Evolutionary conservation across 2,113 vertebrate genomes (phyloP).

Genomic region (Sialia sialis): DNA sequence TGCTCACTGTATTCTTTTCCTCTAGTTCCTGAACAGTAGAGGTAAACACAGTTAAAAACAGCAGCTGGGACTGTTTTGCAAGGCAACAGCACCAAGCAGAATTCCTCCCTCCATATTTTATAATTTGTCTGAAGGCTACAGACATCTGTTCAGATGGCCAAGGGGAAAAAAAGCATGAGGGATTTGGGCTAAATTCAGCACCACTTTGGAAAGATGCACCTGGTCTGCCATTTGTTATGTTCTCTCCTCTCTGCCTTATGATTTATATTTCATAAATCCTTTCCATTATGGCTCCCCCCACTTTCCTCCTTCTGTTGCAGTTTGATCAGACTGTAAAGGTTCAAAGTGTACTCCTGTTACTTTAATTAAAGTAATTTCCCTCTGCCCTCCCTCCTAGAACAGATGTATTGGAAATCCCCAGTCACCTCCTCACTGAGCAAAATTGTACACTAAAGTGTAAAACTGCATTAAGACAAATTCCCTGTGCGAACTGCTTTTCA

Average conservation of each 20-base stretch:
- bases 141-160: conserved; percentile 46
- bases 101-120: conserved; percentile 36
- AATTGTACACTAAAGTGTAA: background rate
- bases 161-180: conserved; percentile 21
- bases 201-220: conserved; percentile 47
- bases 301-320: conserved; percentile 40
- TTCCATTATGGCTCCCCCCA: background rate
- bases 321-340: conserved; percentile 48
- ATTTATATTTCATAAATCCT: conserved; percentile 56
- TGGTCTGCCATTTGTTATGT: conserved; percentile 54
- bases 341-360: conserved; percentile 32
- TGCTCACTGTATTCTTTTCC: background rate
- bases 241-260: conserved; percentile 10
- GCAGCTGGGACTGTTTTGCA: background rate
- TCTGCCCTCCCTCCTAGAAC: background rate
- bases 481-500: background rate
- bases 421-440: background rate
- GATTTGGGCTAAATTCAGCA: conserved; percentile 58
- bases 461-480: conserved; percentile 27
- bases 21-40: background rate
- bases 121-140: conserved; percentile 45
- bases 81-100: background rate
- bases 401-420: conserved; percentile 48
- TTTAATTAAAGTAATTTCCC: conserved; percentile 55
- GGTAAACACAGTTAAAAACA: background rate